phyloP scores from a whole-genome alignment of 2,113 vertebrate species.

The Cairina moschata region DNA sequence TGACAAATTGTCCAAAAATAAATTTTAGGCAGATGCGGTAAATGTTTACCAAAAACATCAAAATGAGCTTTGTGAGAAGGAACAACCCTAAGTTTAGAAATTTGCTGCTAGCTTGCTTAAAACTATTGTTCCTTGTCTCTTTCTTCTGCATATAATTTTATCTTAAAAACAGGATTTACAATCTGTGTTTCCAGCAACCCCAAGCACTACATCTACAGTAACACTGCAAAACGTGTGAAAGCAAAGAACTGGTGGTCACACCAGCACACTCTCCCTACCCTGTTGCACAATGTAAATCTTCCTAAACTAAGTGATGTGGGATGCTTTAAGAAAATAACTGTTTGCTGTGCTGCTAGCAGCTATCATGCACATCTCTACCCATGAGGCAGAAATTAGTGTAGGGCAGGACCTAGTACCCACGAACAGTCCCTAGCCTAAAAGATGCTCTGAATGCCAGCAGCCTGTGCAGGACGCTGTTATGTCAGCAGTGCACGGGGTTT shows the following conservation, averaged over 20 bases:
- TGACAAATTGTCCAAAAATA: neutral
- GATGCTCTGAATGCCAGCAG: neutral
- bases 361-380: neutral
- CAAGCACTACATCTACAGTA: neutral
- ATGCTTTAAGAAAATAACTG: neutral
- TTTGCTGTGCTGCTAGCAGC: neutral
- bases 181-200: neutral
- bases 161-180: neutral
- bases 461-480: neutral
- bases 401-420: neutral
- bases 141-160: neutral
- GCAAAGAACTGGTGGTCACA: neutral
- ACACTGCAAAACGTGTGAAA: neutral
- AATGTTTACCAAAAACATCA: neutral
- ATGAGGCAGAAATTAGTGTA: neutral
- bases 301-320: neutral
- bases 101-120: neutral
- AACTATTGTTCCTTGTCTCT: neutral
- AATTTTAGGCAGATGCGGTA: neutral
- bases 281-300: neutral
- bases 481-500: neutral
- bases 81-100: neutral
- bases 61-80: neutral
- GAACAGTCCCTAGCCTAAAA: neutral
- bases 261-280: fast-evolving